Percentiles rank a stretch among this genome's conserved stretches.
Evolutionary conservation across 2,797 vertebrate genomes (phyloP).

Genomic region (Onychomys arenicola): DNA sequence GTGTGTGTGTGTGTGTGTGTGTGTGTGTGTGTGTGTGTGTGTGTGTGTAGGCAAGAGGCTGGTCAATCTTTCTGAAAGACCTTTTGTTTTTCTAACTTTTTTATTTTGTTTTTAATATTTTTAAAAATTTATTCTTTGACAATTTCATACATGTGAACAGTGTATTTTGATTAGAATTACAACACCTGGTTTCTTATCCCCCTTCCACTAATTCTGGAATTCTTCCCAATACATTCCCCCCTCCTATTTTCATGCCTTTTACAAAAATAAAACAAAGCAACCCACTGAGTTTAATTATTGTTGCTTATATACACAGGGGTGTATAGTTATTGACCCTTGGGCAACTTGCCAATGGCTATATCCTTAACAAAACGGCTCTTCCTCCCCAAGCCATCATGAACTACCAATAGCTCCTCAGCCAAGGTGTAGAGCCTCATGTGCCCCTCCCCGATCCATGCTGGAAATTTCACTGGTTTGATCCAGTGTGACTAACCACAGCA

Average conservation of each 20-base stretch:
- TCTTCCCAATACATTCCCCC: neutral
- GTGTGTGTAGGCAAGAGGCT: neutral
- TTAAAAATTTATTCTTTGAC: neutral
- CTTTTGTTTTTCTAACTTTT: neutral
- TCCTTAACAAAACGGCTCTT: neutral
- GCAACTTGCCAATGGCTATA: neutral
- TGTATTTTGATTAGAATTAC: neutral
- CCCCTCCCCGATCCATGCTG: neutral
- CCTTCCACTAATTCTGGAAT: neutral
- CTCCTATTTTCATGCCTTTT: neutral
- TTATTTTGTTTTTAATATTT: neutral
- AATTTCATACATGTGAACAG: neutral
- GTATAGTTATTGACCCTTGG: neutral
- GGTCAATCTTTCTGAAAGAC: neutral
- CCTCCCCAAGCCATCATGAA: neutral
- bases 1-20: neutral
- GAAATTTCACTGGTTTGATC: neutral
- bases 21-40: neutral
- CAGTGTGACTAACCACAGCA: neutral
- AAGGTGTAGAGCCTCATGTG: neutral
- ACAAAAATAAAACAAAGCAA: neutral
- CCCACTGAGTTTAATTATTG: neutral
- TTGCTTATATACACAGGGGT: neutral
- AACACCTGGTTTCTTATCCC: too few species aligned
- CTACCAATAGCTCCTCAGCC: neutral